These are phyloP conservation scores for Sinotaia quadrata DNA, from an alignment of 2,888 invertebrate species.

Conservation along the genomic window DNA sequence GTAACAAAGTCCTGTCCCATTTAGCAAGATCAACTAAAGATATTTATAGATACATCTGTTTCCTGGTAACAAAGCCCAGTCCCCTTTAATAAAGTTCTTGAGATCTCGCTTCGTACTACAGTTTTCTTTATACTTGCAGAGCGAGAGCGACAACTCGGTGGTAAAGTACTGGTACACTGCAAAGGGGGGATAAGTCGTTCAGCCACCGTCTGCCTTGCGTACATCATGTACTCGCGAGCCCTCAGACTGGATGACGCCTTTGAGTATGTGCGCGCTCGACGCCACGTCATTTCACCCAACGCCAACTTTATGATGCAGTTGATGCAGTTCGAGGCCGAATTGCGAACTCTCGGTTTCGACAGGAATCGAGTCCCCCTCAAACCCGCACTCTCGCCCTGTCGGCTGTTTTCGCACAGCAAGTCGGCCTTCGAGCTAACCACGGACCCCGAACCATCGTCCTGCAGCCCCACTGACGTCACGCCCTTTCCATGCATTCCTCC, in stretches of 20 bases:
- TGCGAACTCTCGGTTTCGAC: slow-evolving; percentile 30
- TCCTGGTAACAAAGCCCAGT: no score
- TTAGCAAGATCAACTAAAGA: no score
- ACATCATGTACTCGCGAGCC: slow-evolving; percentile 62
- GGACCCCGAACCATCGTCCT: not conserved
- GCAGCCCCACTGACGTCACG: slow-evolving; percentile 23
- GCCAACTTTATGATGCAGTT: slow-evolving; percentile 73
- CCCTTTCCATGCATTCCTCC: slow-evolving; percentile 12
- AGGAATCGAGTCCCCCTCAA: slow-evolving; percentile 26
- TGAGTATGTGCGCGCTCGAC: slow-evolving; percentile 68
- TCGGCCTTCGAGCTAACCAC: slow-evolving; percentile 26
- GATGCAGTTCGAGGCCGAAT: slow-evolving; percentile 63
- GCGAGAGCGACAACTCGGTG: slow-evolving; percentile 47
- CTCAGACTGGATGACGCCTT: slow-evolving; percentile 70
- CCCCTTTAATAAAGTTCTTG: no score
- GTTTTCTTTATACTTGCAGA: slow-evolving; percentile 51
- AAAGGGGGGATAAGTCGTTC: slow-evolving; percentile 68
- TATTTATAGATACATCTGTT: no score
- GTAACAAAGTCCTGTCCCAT: no score
- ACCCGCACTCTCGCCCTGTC: slow-evolving; percentile 33
- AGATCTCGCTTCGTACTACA: no score
- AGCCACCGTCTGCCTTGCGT: slow-evolving; percentile 67
- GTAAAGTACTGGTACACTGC: slow-evolving; percentile 66
- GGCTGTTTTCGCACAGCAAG: slow-evolving; percentile 32
- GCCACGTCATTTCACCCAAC: slow-evolving; percentile 72